Percentiles rank a stretch among this genome's conserved stretches.
Conservation (phyloP, 2,797 vertebrate genomes). For the Bovichtus variegatus region DNA sequence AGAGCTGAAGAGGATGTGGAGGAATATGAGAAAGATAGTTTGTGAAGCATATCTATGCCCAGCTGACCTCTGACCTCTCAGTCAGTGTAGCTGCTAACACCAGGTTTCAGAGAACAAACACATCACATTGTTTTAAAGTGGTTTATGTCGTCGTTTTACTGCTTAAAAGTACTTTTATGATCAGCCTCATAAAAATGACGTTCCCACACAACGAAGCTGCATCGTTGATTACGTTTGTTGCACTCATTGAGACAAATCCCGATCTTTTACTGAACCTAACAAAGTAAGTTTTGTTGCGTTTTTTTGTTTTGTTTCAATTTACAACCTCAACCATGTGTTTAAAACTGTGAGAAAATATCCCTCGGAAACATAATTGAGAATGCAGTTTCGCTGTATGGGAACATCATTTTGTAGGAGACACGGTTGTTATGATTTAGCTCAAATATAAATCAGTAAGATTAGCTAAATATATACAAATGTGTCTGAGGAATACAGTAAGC, state of each 20-base stretch:
- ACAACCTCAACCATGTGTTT: too few species aligned
- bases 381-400: too few species aligned
- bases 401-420: too few species aligned
- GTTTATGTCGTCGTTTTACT: neutral
- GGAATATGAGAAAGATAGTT: constrained; percentile 30
- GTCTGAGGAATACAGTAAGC: constrained; percentile 1
- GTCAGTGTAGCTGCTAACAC: neutral
- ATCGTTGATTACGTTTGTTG: too few species aligned
- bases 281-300: too few species aligned
- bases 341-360: too few species aligned
- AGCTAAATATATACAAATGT: neutral
- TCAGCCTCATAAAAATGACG: too few species aligned
- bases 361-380: too few species aligned
- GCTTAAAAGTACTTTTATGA: neutral
- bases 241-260: too few species aligned
- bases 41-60: neutral
- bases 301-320: too few species aligned
- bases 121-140: neutral
- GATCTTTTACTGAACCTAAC: too few species aligned
- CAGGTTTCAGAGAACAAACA: neutral
- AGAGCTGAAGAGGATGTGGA: constrained; percentile 26
- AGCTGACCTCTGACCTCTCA: constrained; percentile 34
- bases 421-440: neutral
- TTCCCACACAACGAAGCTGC: too few species aligned
- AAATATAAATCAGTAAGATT: neutral